These are phyloP conservation scores for Plebejus argus DNA, from an alignment of 2,888 invertebrate species.

Conservation along the genomic window DNA sequence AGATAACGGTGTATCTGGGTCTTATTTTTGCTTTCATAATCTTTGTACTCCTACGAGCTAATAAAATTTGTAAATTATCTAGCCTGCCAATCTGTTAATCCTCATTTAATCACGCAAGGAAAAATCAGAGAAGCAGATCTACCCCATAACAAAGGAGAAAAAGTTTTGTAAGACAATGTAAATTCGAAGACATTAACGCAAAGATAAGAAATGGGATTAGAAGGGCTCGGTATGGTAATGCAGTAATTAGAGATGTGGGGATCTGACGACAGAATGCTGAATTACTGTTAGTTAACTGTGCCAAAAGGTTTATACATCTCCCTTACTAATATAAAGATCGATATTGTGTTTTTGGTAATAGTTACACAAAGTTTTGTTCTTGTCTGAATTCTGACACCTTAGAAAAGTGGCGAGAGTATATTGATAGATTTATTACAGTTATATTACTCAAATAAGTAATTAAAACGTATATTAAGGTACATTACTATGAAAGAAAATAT, in stretches of 20 bases:
- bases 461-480: too few species aligned
- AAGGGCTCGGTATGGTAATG: slow-evolving; percentile 47
- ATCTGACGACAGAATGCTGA: neutral
- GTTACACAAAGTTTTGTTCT: too few species aligned
- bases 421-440: too few species aligned
- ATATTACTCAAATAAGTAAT: too few species aligned
- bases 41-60: neutral
- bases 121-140: slow-evolving; percentile 35
- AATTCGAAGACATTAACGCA: slow-evolving; percentile 73
- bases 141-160: slow-evolving; percentile 35
- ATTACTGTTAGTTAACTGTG: neutral
- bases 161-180: slow-evolving; percentile 65
- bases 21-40: neutral
- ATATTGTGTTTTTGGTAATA: too few species aligned
- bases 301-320: neutral
- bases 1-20: neutral
- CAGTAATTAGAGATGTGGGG: slow-evolving; percentile 28
- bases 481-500: too few species aligned
- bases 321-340: too few species aligned
- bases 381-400: too few species aligned
- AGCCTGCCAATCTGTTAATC: neutral
- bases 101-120: neutral
- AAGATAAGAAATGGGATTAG: slow-evolving; percentile 77
- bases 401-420: too few species aligned
- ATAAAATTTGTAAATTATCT: neutral